Conservation (phyloP, 2,888 invertebrate genomes). For the Galerucella nymphaeae region DNA sequence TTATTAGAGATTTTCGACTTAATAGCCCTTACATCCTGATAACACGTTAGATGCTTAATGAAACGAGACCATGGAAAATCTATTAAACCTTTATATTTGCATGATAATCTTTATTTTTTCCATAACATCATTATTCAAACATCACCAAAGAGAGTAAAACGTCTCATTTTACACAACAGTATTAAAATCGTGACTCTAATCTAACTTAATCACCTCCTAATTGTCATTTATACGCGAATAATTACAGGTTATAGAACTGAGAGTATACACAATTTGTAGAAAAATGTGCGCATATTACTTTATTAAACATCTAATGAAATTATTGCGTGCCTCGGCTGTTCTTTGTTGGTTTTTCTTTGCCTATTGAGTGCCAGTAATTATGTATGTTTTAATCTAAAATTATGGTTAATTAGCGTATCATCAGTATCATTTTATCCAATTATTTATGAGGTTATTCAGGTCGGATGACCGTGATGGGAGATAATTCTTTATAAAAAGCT, state of each 20-base stretch:
- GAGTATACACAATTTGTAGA: constrained; percentile 33
- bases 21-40: constrained; percentile 2
- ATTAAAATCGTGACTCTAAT: constrained; percentile 39
- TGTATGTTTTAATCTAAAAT: constrained; percentile 24
- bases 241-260: constrained; percentile 32
- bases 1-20: not conserved
- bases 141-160: constrained; percentile 19
- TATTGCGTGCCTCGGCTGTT: constrained; percentile 37
- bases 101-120: constrained; percentile 14
- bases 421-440: constrained; percentile 24
- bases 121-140: constrained; percentile 1
- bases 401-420: constrained; percentile 30
- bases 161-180: constrained; percentile 26
- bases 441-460: constrained; percentile 21
- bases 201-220: constrained; percentile 38
- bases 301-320: constrained; percentile 41
- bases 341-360: constrained; percentile 28
- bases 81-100: constrained; percentile 9
- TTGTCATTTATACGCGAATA: constrained; percentile 43
- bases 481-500: not conserved
- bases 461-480: not conserved
- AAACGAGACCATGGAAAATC: not conserved
- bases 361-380: constrained; percentile 27
- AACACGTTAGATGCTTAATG: not conserved
- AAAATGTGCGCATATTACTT: constrained; percentile 37